Evolutionary conservation across 2,888 invertebrate species (phyloP), one percentile per base, ranked within the genome.

Genomic region (Acrobasis consociella): DNA sequence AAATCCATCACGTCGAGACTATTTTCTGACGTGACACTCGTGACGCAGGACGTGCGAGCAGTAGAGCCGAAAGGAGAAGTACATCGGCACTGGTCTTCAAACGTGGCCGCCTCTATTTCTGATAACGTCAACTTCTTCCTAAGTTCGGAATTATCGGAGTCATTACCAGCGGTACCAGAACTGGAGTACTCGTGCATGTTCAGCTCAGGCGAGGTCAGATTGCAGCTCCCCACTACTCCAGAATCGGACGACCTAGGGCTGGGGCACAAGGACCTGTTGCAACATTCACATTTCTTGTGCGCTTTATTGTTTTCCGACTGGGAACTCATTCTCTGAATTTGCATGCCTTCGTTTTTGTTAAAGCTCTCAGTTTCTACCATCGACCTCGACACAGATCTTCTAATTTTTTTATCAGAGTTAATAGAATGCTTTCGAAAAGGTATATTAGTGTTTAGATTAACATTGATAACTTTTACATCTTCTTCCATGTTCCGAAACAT

Each of bases 201-300:
- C n/a, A 94, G 91, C 82, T 96, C 96, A 0, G 96, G 96, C 0
- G 96, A 95, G 7, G 96, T 94, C 65, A 96, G 91, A 63, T 95
- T 95, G 77, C 95, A 96, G 85, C 96, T 97, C 37, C 97, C 97
- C 0, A 96, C 97, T 88, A 97, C 96, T 31, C 97, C 97, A 0
- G 97, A 97, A 81, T 96, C 96, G 15, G 97, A 97, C 9, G 96
- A 96, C 67, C 96, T 91, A 0, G 95, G 95, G 83, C 96, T 96
- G 49, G 94, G 94, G 68, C 94, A 95, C 69, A 94, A 83, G 0
- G 94, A 94, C 71, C 93, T 91, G 71, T 94, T 94, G 69, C 94
- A 94, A 73, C 94, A 94, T 75, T 93, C 94, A 72, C 94, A 94
- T 77, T 90, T 91, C 66, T 76, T 82, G 39, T 78, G 75, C 49